Evolutionary conservation across 2,113 vertebrate genomes (phyloP).

Genomic region (Chloropsis cyanopogon): DNA sequence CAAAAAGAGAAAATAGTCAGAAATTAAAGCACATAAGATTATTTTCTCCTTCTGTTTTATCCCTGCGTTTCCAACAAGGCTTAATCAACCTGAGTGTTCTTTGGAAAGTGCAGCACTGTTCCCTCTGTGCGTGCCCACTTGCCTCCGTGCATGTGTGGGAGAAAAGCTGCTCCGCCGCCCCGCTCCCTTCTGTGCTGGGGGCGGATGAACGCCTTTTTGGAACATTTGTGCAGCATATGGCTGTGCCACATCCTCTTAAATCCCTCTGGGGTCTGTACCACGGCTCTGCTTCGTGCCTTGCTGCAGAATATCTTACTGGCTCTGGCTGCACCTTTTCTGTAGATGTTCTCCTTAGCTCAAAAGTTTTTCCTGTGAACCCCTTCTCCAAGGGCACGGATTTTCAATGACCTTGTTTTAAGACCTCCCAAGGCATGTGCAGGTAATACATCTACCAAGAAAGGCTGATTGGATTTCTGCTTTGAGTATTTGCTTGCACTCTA

Average conservation of each 20-base stretch:
- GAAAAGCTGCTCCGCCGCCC: background rate
- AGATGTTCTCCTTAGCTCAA: fast-evolving
- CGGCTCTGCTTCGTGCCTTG: background rate
- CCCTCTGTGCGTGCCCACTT: background rate
- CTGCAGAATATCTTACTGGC: background rate
- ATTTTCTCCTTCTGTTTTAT: constrained; percentile 37
- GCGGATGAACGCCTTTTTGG: background rate
- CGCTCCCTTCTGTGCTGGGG: background rate
- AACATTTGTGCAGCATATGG: background rate
- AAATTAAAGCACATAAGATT: background rate
- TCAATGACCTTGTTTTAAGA: background rate
- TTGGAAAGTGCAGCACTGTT: background rate
- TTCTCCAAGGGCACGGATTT: background rate
- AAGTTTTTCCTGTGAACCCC: background rate
- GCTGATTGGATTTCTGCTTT: background rate
- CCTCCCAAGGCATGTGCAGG: background rate
- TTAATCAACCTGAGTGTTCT: background rate
- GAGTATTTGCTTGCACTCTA: background rate
- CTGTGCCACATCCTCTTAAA: background rate
- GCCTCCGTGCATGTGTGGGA: background rate
- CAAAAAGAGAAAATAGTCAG: background rate
- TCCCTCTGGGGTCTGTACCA: background rate
- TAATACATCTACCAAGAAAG: background rate
- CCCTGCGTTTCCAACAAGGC: background rate
- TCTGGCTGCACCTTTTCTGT: background rate